Percentiles rank a stretch among this genome's conserved stretches.
Conservation (phyloP, 1,140 invertebrate genomes). For the Pogonomyrmex barbatus region DNA sequence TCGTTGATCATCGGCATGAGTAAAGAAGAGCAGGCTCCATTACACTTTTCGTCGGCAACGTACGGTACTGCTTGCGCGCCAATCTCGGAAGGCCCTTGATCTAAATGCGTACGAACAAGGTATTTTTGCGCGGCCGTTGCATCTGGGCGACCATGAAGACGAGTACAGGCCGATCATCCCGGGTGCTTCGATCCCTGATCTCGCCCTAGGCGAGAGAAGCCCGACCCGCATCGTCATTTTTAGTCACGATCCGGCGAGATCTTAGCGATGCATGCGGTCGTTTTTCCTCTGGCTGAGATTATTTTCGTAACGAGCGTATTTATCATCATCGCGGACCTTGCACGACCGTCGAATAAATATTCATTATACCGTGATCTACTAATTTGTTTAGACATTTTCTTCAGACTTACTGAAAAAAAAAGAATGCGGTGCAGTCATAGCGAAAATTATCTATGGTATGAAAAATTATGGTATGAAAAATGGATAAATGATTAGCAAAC, state of each 20-base stretch:
- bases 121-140: constrained; percentile 13
- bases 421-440: no score
- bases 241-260: constrained; percentile 68
- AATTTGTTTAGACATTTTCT: not conserved
- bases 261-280: not conserved
- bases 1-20: not conserved
- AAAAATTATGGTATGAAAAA: no score
- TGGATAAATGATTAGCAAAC: no score
- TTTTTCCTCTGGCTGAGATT: constrained; percentile 43
- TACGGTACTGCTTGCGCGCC: not conserved
- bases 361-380: not conserved
- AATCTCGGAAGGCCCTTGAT: constrained; percentile 14
- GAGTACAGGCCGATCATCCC: constrained; percentile 54
- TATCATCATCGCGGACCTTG: constrained; percentile 26
- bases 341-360: not conserved
- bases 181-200: constrained; percentile 57
- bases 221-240: constrained; percentile 71
- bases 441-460: no score
- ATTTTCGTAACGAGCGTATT: constrained; percentile 60
- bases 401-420: not conserved
- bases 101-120: constrained; percentile 16
- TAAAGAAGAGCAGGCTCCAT: not conserved
- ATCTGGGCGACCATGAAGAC: constrained; percentile 68
- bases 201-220: constrained; percentile 57
- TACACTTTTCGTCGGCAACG: not conserved